Conservation (phyloP, 2,113 vertebrate species). For the Dromiciops gliroides region DNA sequence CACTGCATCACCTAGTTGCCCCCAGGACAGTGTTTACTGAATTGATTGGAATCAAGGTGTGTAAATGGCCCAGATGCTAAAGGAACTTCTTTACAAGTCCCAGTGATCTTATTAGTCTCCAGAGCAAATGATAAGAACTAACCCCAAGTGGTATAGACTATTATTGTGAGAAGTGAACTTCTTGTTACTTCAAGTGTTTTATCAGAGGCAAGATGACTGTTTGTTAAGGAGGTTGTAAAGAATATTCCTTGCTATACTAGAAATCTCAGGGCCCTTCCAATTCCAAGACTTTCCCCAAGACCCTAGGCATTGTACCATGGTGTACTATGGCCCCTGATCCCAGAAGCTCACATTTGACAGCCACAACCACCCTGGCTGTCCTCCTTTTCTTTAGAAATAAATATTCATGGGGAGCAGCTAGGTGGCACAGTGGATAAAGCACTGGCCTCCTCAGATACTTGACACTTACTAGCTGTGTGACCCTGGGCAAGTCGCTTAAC, state of each 20-base stretch:
- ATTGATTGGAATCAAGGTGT: neutral
- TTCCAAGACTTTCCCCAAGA: neutral
- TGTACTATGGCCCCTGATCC: neutral
- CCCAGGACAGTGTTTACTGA: neutral
- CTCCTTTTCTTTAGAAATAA: neutral
- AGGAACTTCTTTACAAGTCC: neutral
- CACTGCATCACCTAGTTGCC: too few species aligned
- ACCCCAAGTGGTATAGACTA: neutral
- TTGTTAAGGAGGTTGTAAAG: neutral
- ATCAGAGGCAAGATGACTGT: neutral
- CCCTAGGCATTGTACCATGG: neutral
- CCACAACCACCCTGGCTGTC: neutral
- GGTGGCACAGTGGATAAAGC: too few species aligned
- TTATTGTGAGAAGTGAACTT: neutral
- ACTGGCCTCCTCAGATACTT: too few species aligned
- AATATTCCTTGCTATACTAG: neutral
- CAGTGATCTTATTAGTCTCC: neutral
- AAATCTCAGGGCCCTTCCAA: neutral
- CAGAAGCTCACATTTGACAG: neutral
- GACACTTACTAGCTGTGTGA: too few species aligned
- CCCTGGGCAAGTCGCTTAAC: too few species aligned
- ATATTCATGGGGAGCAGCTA: too few species aligned
- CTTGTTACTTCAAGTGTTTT: neutral
- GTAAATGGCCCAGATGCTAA: neutral
- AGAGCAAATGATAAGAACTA: neutral